Conservation (phyloP, 2,888 invertebrate species). For the Melinaea menophilus region DNA sequence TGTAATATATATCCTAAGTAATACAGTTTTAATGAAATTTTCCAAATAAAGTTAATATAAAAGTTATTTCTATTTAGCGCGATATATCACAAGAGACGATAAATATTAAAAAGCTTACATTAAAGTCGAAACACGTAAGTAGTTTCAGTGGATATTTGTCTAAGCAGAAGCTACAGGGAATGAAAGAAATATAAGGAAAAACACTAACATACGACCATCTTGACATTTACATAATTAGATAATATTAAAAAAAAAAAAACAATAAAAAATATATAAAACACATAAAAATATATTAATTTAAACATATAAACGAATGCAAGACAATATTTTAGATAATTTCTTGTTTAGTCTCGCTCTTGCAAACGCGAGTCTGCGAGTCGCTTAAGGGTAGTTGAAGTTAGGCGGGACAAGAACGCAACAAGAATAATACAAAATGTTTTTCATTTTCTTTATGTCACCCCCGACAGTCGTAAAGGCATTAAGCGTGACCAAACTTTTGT, state of each 20-base stretch:
- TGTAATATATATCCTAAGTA: too few relatives aligned
- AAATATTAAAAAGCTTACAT: slow-evolving; percentile 66
- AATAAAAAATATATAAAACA: background rate
- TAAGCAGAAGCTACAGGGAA: slow-evolving; percentile 65
- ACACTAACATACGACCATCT: slow-evolving; percentile 31
- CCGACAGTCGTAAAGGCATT: slow-evolving; percentile 91
- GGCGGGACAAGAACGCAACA: slow-evolving; percentile 75
- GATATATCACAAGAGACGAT: slow-evolving; percentile 45
- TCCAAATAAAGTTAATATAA: background rate
- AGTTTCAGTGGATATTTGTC: slow-evolving; percentile 73
- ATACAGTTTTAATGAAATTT: too few relatives aligned
- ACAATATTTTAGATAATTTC: too few relatives aligned
- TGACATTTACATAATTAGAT: background rate
- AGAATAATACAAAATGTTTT: slow-evolving; percentile 85
- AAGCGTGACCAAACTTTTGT: slow-evolving; percentile 89
- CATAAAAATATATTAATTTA: background rate
- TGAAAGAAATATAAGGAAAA: slow-evolving; percentile 47
- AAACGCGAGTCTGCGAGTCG: slow-evolving; percentile 43
- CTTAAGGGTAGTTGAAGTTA: slow-evolving; percentile 70
- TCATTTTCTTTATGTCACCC: slow-evolving; percentile 94
- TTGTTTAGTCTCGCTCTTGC: background rate
- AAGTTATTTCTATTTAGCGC: slow-evolving; percentile 15
- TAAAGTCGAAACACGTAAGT: slow-evolving; percentile 68
- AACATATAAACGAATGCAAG: too few relatives aligned
- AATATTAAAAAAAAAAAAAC: too few relatives aligned